Percentiles rank a stretch among this genome's conserved stretches.
phyloP scores from a whole-genome alignment of 2,888 invertebrate species.

The Drosophila paracracens region DNA sequence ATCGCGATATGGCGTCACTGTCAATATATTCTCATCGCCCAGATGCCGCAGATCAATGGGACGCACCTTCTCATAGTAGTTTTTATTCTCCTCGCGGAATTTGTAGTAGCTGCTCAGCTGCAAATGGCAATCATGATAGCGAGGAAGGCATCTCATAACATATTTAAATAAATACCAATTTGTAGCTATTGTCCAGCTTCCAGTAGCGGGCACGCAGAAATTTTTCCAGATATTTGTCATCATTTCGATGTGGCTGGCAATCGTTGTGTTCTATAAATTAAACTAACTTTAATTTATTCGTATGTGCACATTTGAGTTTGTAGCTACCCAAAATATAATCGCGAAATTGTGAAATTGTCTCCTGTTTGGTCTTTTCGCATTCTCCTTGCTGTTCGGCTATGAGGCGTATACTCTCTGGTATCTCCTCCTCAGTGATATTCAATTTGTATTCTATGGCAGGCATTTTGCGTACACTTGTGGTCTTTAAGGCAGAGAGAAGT shows the following conservation, averaged over 20 bases:
- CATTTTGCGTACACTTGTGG: conserved; percentile 54
- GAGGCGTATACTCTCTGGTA: conserved; percentile 88
- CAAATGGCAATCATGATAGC: conserved; percentile 13
- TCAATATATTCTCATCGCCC: conserved; percentile 89
- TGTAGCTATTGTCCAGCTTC: conserved; percentile 89
- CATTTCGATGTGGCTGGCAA: conserved; percentile 90
- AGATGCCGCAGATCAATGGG: conserved; percentile 88
- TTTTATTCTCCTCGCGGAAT: conserved; percentile 90
- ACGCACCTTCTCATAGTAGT: conserved; percentile 88
- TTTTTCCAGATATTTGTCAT: conserved; percentile 90
- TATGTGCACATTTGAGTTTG: background rate
- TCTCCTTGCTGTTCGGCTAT: conserved; percentile 89
- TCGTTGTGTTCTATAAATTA: conserved; percentile 89
- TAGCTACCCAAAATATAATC: conserved; percentile 90
- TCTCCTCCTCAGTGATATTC: conserved; percentile 88
- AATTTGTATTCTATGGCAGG: conserved; percentile 85
- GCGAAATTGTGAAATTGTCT: conserved; percentile 90
- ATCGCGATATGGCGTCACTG: conserved; percentile 91
- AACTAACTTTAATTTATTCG: background rate
- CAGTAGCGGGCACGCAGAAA: conserved; percentile 91
- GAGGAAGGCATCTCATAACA: background rate
- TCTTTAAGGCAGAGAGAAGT: background rate
- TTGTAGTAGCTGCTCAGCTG: conserved; percentile 90
- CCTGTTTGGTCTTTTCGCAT: conserved; percentile 88
- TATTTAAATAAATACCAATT: conserved; percentile 87